Evolutionary conservation across 2,888 invertebrate genomes (phyloP).

Genomic region (Epirrhoe tristata): DNA sequence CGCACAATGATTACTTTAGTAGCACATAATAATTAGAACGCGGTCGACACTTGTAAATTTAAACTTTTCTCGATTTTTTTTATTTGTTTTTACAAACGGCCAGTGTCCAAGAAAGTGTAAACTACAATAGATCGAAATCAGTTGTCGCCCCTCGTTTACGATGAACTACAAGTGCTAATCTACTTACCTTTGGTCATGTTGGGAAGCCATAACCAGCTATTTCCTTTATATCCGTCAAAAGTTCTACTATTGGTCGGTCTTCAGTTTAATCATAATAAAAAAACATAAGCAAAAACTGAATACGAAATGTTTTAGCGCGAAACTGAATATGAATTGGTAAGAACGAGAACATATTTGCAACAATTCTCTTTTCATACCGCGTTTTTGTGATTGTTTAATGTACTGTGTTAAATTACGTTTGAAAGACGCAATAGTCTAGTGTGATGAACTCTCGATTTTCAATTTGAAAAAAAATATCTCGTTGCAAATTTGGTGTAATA

Average conservation of each 20-base stretch:
- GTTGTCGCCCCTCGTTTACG: conserved; percentile 46
- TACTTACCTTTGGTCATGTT: conserved; percentile 59
- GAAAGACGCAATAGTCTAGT: too few species aligned
- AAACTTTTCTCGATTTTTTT: conserved; percentile 6
- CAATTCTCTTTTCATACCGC: too few species aligned
- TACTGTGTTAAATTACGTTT: too few species aligned
- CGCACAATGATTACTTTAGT: too few species aligned
- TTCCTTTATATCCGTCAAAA: conserved; percentile 21
- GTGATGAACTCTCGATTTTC: too few species aligned
- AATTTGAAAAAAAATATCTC: too few species aligned
- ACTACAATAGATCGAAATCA: conserved; percentile 61
- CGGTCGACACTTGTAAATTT: not conserved
- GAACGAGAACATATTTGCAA: too few species aligned
- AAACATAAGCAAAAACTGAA: too few species aligned
- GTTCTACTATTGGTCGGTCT: not conserved
- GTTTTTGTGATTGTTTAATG: too few species aligned
- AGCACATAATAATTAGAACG: not conserved
- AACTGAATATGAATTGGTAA: too few species aligned
- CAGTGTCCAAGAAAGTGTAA: conserved; percentile 29
- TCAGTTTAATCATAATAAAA: not conserved
- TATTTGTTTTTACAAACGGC: conserved; percentile 18
- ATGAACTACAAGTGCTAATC: conserved; percentile 72
- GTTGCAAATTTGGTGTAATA: too few species aligned
- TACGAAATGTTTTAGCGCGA: too few species aligned
- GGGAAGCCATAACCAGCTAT: conserved; percentile 63